Conservation (phyloP, 2,113 vertebrate genomes). For the Ovibos moschatus region DNA sequence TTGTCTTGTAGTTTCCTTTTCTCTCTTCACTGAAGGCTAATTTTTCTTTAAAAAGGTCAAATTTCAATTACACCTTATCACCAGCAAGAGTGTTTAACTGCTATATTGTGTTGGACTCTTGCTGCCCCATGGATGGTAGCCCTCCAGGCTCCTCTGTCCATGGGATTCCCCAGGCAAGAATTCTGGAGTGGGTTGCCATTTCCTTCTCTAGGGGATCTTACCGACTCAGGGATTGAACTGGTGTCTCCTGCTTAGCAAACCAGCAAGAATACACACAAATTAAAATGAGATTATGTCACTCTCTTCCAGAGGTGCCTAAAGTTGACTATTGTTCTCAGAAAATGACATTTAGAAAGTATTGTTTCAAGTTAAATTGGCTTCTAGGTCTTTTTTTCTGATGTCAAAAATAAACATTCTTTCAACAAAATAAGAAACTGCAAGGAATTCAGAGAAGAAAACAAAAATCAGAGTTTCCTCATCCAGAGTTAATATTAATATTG, state of each 20-base stretch:
- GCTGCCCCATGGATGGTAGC: neutral
- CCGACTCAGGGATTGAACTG: fast-evolving
- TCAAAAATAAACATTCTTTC: neutral
- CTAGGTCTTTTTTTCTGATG: neutral
- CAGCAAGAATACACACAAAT: neutral
- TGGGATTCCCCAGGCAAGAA: neutral
- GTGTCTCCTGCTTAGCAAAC: neutral
- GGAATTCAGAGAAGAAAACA: neutral
- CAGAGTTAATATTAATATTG: neutral
- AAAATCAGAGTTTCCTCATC: neutral
- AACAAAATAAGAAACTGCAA: neutral
- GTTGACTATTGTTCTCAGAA: neutral
- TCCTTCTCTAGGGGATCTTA: neutral
- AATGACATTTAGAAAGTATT: neutral
- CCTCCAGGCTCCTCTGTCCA: neutral
- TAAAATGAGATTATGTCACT: neutral
- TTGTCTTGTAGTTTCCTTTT: neutral
- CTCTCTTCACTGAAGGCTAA: neutral
- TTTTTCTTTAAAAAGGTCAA: neutral
- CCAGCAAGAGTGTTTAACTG: neutral
- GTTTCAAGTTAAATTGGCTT: neutral
- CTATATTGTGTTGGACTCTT: neutral
- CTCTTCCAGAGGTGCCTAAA: neutral
- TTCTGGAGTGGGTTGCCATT: neutral
- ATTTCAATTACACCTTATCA: neutral